phyloP scores from a whole-genome alignment of 2,888 invertebrate genomes.

The Cataglyphis altisquamis region DNA sequence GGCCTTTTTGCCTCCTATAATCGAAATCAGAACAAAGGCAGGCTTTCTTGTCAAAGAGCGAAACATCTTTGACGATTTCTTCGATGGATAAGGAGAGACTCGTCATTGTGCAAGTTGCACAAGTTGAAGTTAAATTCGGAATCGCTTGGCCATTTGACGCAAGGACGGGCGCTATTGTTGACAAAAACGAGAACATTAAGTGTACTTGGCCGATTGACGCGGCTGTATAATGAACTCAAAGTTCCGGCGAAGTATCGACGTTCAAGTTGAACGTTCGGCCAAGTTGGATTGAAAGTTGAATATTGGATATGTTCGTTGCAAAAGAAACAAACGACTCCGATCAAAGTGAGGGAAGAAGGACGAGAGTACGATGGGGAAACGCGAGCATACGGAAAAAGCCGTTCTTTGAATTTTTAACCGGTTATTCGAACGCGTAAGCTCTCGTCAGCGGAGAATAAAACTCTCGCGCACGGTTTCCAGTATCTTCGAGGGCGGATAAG shows the following conservation, averaged over 20 bases:
- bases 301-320: conserved; percentile 42
- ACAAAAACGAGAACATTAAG: conserved; percentile 48
- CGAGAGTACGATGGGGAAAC: not conserved
- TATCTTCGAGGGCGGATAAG: conserved; percentile 34
- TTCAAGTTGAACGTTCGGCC: conserved; percentile 17
- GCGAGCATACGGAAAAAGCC: conserved; percentile 15
- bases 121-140: conserved; percentile 49
- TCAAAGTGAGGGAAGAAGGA: not conserved
- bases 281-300: conserved; percentile 53
- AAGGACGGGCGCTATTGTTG: conserved; percentile 33
- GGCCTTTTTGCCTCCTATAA: conserved; percentile 79
- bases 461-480: conserved; percentile 20
- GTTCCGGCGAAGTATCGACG: conserved; percentile 27
- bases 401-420: conserved; percentile 49
- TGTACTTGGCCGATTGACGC: conserved; percentile 51
- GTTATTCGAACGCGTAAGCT: conserved; percentile 48
- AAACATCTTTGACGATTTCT: conserved; percentile 64
- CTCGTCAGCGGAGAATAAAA: conserved; percentile 42
- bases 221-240: conserved; percentile 48
- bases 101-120: conserved; percentile 43
- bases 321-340: conserved; percentile 33
- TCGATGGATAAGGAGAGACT: conserved; percentile 37
- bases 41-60: conserved; percentile 56
- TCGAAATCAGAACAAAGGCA: conserved; percentile 81
- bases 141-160: conserved; percentile 47